Evolutionary conservation across 2,797 vertebrate species (phyloP), one percentile per base, ranked within the genome.

Genomic region (Etheostoma perlongum): DNA sequence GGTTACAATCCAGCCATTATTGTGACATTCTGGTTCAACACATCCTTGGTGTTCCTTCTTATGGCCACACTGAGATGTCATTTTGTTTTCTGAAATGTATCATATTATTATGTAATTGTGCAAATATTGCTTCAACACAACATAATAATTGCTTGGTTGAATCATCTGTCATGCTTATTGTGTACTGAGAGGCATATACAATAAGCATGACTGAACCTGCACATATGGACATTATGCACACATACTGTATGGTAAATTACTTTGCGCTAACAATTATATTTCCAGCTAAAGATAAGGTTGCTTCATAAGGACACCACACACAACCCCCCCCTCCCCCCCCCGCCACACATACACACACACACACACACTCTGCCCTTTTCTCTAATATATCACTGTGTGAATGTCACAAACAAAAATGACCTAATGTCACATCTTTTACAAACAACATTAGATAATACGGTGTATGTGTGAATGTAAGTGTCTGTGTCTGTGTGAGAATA

Each of bases 381-480:
- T 75, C 63, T 82, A 70, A 78, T 72, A 62, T 81, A 66, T 85
- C 71, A 71, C 58, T 61, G 76, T 83, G 67, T 90, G 82, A 92
- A 94, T 92, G 90, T 88, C 85, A 88, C 59, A 30, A 63, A 53
- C 76, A 62, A 76, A 89, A 80, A 85, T 70, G 25, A 78, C 33
- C 53, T 55, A 57, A 78, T 85, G 75, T 87, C 75, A 88, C 81
- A 82, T 89, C 72, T 69, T 84, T 61, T 80, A 60, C 61, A 84
- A 46, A 54, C 44, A 69, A 27, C 86, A 85, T 88, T 73, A 77
- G 12, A 69, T 55, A 63, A 69, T 23, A 4, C 30, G 4, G 47
- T 47, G 57, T 72, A 49, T 46, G 40, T 27, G n/a, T n/a, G 58
- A n/a, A 46, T 16, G 7, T 47, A 33, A 36, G 27, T 52, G 54